phyloP scores from a whole-genome alignment of 1,140 invertebrate genomes.

The Zaprionus nigranus region DNA sequence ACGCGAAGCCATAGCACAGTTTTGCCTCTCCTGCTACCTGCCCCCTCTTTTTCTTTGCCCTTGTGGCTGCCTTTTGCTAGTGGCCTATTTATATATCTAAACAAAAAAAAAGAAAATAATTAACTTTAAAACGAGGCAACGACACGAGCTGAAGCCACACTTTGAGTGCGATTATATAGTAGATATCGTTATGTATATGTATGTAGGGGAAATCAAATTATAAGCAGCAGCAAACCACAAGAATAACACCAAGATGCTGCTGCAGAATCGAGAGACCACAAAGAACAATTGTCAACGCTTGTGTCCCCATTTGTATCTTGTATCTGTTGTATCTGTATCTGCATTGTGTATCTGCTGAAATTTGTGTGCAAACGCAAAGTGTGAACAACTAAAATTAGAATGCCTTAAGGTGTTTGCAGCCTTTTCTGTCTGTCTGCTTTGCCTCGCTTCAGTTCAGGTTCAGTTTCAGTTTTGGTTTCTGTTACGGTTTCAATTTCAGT shows the following conservation, averaged over 20 bases:
- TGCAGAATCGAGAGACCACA: background rate
- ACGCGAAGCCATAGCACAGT: constrained; percentile 56
- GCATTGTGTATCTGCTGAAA: constrained; percentile 34
- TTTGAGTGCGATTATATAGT: background rate
- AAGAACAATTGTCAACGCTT: constrained; percentile 41
- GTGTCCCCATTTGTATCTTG: constrained; percentile 53
- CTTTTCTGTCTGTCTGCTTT: constrained; percentile 35
- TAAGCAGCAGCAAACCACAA: constrained; percentile 1
- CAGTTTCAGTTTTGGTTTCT: constrained; percentile 15
- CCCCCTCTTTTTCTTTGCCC: background rate
- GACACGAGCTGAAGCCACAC: constrained; percentile 30
- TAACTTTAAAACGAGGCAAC: constrained; percentile 51
- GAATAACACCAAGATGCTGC: background rate
- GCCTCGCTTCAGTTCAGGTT: constrained; percentile 30
- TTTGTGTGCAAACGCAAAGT: constrained; percentile 73
- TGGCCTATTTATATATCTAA: constrained; percentile 61
- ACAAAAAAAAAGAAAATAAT: constrained; percentile 20
- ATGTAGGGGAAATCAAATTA: background rate
- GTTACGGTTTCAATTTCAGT: constrained; percentile 13
- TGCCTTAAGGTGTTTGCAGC: constrained; percentile 61
- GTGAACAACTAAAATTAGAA: constrained; percentile 75
- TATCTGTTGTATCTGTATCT: constrained; percentile 13
- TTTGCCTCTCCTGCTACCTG: background rate
- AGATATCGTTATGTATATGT: background rate
- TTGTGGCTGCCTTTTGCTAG: constrained; percentile 26